A percentile compares a stretch with the other conserved stretches of the same genome.
Evolutionary conservation across 2,113 vertebrate genomes (phyloP).

Genomic region (Callipepla californica): DNA sequence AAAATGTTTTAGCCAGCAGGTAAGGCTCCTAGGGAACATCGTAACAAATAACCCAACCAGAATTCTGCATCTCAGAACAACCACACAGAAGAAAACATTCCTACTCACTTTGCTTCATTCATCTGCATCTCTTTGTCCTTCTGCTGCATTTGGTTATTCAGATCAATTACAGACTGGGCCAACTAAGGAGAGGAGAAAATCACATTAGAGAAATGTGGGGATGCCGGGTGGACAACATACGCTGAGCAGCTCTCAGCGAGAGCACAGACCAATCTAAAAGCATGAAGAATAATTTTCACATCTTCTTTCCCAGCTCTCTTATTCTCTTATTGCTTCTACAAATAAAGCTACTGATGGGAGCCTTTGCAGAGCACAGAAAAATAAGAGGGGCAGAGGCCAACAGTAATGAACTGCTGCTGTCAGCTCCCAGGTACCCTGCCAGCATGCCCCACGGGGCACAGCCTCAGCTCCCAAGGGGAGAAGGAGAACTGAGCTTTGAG

Average conservation of each 20-base stretch:
- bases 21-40: neutral
- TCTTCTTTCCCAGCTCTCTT: neutral
- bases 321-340: neutral
- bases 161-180: conserved; percentile 94
- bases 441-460: accelerated
- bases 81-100: neutral
- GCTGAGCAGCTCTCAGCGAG: neutral
- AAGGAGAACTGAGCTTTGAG: neutral
- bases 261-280: neutral
- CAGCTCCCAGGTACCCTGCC: neutral
- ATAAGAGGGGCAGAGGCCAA: neutral
- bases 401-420: neutral
- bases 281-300: neutral
- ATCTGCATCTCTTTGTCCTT: conserved; percentile 95
- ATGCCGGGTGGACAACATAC: neutral
- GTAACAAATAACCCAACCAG: neutral
- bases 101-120: conserved; percentile 93
- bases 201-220: neutral
- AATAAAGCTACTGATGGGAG: neutral
- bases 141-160: conserved; percentile 95
- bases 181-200: conserved; percentile 77
- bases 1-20: too few species aligned
- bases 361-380: neutral
- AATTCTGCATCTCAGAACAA: neutral
- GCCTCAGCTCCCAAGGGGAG: neutral